A percentile compares a stretch with the other conserved stretches of the same genome.
Conservation (phyloP, 2,113 vertebrate genomes). For the Phalacrocorax aristotelis region DNA sequence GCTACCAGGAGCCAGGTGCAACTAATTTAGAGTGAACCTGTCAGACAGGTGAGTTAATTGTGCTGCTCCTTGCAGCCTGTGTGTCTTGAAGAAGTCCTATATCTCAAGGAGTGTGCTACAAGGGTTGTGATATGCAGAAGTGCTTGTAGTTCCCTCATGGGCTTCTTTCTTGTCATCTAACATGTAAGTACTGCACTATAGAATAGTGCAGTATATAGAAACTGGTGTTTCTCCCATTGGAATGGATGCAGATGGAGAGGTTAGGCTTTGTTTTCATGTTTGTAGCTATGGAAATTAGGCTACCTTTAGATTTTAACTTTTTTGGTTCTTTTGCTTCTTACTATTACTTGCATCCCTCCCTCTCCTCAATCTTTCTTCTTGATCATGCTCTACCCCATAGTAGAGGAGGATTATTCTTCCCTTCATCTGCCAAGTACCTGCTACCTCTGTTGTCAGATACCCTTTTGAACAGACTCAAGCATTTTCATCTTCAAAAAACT, state of each 20-base stretch:
- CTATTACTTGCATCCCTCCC: neutral
- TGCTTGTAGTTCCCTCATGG: accelerated
- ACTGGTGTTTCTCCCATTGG: neutral
- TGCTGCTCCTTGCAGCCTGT: neutral
- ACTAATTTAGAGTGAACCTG: neutral
- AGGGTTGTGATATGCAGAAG: neutral
- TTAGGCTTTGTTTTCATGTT: neutral
- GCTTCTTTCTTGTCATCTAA: neutral
- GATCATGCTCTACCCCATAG: neutral
- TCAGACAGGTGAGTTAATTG: neutral
- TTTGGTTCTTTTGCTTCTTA: neutral
- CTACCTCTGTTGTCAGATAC: neutral
- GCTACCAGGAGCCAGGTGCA: neutral
- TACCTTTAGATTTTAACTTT: neutral
- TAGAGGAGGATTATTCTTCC: neutral
- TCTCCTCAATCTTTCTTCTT: neutral
- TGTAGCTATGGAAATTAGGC: neutral
- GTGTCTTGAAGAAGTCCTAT: neutral
- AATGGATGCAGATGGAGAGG: neutral
- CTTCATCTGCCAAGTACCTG: neutral
- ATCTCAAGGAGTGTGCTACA: accelerated
- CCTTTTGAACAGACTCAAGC: neutral
- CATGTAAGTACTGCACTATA: neutral
- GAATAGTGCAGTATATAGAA: too few species aligned
- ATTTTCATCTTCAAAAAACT: neutral